Evolutionary conservation across 2,888 invertebrate genomes (phyloP).

Genomic region (Lapara coniferarum): DNA sequence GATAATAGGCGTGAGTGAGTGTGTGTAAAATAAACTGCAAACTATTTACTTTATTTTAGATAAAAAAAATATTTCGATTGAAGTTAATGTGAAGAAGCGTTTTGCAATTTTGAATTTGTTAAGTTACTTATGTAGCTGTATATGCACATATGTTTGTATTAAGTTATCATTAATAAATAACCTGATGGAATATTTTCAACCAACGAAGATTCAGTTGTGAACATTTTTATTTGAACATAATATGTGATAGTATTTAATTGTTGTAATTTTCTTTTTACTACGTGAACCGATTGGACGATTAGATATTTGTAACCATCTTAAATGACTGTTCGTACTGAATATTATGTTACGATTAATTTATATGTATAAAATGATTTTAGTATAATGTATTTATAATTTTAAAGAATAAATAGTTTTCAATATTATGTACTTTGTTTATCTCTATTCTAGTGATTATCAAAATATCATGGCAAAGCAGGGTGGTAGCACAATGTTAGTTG

Average conservation of each 20-base stretch:
- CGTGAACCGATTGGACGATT: slow-evolving; percentile 5
- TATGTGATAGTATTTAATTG: neutral
- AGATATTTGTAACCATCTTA: slow-evolving; percentile 1
- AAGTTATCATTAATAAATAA: neutral
- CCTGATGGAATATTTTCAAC: neutral
- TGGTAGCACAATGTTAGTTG: too few relatives aligned
- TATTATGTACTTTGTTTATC: slow-evolving; percentile 9
- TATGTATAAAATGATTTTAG: slow-evolving; percentile 37
- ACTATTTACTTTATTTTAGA: too few relatives aligned
- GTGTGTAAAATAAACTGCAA: too few relatives aligned
- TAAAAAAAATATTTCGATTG: too few relatives aligned
- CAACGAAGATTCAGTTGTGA: slow-evolving; percentile 3
- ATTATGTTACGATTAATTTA: slow-evolving; percentile 20
- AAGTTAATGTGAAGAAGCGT: too few relatives aligned
- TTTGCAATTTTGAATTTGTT: too few relatives aligned
- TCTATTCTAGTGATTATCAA: neutral
- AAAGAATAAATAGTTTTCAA: slow-evolving; percentile 41
- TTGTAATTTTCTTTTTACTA: slow-evolving; percentile 12
- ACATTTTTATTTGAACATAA: slow-evolving; percentile 8
- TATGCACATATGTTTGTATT: too few relatives aligned
- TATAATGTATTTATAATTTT: slow-evolving; percentile 38
- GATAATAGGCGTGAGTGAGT: too few relatives aligned
- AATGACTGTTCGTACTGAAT: slow-evolving; percentile 14
- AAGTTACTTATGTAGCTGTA: too few relatives aligned
- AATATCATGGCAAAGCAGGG: too few relatives aligned